Evolutionary conservation across 1,140 invertebrate species (phyloP).

Genomic region (Delia radicum): DNA sequence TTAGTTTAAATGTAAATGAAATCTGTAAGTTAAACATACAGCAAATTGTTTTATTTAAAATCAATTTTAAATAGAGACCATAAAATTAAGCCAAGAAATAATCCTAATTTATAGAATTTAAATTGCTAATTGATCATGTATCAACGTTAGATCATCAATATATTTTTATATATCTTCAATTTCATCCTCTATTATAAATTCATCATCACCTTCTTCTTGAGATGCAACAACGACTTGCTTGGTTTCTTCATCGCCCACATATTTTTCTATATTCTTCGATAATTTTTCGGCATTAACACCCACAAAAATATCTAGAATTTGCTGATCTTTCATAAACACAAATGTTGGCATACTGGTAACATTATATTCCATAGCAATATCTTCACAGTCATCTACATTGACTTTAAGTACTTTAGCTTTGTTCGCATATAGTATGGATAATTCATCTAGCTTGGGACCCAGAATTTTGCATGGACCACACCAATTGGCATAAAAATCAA

Average conservation of each 20-base stretch:
- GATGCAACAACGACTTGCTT: background rate
- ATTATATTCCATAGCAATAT: slow-evolving; percentile 75
- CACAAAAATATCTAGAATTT: slow-evolving; percentile 73
- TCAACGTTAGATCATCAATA: too few relatives aligned
- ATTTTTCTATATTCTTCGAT: slow-evolving; percentile 63
- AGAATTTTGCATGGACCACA: slow-evolving; percentile 93
- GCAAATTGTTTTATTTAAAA: too few relatives aligned
- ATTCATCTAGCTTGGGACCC: slow-evolving; percentile 74
- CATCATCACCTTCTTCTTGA: background rate
- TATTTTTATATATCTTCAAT: too few relatives aligned
- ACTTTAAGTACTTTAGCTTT: slow-evolving; percentile 64
- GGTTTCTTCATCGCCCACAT: slow-evolving; percentile 25
- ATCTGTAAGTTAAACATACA: too few relatives aligned
- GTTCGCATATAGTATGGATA: slow-evolving; percentile 59
- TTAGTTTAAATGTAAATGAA: slow-evolving; percentile 3
- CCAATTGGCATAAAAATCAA: slow-evolving; percentile 81
- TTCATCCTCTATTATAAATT: background rate
- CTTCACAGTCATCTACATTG: slow-evolving; percentile 88
- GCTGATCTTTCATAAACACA: slow-evolving; percentile 78
- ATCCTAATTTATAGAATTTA: too few relatives aligned
- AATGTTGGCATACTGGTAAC: slow-evolving; percentile 94
- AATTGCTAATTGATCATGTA: too few relatives aligned
- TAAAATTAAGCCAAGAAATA: too few relatives aligned
- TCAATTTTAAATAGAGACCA: too few relatives aligned
- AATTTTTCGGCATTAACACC: slow-evolving; percentile 80